Conservation (phyloP, 2,113 vertebrate species). For the Miniopterus natalensis region DNA sequence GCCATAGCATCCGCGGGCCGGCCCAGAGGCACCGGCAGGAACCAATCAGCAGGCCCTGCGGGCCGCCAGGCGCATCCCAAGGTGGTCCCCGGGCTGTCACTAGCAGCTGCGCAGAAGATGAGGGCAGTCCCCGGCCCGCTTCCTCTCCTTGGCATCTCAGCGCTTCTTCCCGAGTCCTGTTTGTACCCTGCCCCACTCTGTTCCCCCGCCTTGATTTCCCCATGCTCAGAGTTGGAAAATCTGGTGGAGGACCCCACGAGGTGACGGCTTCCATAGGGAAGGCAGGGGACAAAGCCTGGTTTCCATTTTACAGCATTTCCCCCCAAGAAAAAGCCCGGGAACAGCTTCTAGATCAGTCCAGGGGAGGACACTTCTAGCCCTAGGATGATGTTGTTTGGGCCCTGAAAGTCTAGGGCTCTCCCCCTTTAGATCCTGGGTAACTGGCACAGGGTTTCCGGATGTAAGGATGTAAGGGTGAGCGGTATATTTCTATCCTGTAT, state of each 20-base stretch:
- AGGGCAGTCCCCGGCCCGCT: not conserved
- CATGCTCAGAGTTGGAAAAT: not conserved
- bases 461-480: not conserved
- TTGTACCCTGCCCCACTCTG: not conserved
- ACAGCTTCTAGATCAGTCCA: not conserved
- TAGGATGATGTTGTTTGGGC: not conserved
- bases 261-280: not conserved
- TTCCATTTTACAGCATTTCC: not conserved
- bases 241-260: not conserved
- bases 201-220: not conserved
- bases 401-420: not conserved
- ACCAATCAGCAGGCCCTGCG: slow-evolving; percentile 37
- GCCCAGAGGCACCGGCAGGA: slow-evolving; percentile 54
- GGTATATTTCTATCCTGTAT: slow-evolving; percentile 1
- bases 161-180: not conserved
- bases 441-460: not conserved
- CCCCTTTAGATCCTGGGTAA: not conserved
- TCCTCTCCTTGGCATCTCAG: not conserved
- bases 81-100: not conserved
- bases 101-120: not conserved
- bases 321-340: not conserved
- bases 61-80: not conserved
- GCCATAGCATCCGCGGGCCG: slow-evolving; percentile 75
- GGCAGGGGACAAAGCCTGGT: not conserved
- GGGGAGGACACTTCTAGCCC: not conserved